Evolutionary conservation across 2,888 invertebrate genomes (phyloP).

Genomic region (Leptinotarsa rubiginosa): DNA sequence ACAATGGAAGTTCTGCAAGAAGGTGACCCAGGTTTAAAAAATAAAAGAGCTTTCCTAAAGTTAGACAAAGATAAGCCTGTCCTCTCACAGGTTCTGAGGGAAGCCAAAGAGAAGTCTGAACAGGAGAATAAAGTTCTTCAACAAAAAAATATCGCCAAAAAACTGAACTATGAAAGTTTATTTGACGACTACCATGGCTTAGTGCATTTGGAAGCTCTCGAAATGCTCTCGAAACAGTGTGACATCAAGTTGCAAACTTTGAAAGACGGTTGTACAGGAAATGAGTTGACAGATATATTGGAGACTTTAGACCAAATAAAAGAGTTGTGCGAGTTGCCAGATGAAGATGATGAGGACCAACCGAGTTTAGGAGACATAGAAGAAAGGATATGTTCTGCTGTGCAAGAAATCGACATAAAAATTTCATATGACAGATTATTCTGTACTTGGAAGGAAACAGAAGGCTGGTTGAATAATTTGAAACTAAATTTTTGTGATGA

Average conservation of each 20-base stretch:
- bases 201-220: conserved; percentile 90
- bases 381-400: conserved; percentile 70
- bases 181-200: conserved; percentile 92
- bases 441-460: conserved; percentile 63
- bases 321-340: conserved; percentile 81
- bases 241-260: conserved; percentile 78
- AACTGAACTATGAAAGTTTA: conserved; percentile 78
- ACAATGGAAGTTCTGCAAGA: conserved; percentile 94
- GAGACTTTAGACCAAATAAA: conserved; percentile 84
- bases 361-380: conserved; percentile 67
- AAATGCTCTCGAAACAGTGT: conserved; percentile 88
- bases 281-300: conserved; percentile 75
- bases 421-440: conserved; percentile 61
- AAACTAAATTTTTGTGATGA: conserved; percentile 57
- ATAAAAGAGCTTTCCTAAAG: conserved; percentile 78
- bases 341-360: conserved; percentile 73
- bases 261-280: conserved; percentile 66
- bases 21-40: conserved; percentile 89
- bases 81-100: conserved; percentile 74
- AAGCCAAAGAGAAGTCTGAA: conserved; percentile 80
- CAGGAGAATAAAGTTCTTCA: conserved; percentile 65
- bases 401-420: conserved; percentile 74
- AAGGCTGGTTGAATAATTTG: conserved; percentile 62
- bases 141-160: conserved; percentile 68
- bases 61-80: conserved; percentile 73